Percentiles rank a stretch among this genome's conserved stretches.
Conservation (phyloP, 2,888 invertebrate species). For the Margaritifera margaritifera region DNA sequence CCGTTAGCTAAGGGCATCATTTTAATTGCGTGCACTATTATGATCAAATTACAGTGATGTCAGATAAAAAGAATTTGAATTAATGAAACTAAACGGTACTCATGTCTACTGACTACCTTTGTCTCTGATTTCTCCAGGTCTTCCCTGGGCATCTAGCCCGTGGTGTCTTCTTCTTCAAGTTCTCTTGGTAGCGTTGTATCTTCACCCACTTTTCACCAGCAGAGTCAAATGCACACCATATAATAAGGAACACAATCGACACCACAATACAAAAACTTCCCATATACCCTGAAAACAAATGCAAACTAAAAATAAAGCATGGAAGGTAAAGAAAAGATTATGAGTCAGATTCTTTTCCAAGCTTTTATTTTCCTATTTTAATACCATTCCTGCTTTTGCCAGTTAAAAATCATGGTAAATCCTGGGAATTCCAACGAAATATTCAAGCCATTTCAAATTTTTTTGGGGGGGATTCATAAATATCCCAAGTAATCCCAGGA, state of each 20-base stretch:
- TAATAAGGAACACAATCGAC: constrained; percentile 82
- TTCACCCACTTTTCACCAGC: constrained; percentile 93
- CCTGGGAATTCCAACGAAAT: too few species aligned
- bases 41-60: not conserved
- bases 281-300: constrained; percentile 78
- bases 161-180: constrained; percentile 84
- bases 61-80: not conserved
- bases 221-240: constrained; percentile 90
- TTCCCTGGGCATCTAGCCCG: constrained; percentile 85
- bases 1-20: too few species aligned
- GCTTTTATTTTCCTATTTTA: too few species aligned
- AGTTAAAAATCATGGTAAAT: too few species aligned
- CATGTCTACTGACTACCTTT: constrained; percentile 30
- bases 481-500: too few species aligned
- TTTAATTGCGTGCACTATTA: too few species aligned
- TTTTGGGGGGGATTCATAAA: too few species aligned
- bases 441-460: too few species aligned
- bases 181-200: constrained; percentile 89
- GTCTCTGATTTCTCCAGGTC: constrained; percentile 46
- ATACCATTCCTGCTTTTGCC: too few species aligned
- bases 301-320: not conserved
- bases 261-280: constrained; percentile 84
- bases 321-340: too few species aligned
- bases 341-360: too few species aligned
- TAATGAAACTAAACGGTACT: too few species aligned